Base-by-base conservation (phyloP, 2,113 vertebrate genomes). In the Microcebus ravelobensis region DNA sequence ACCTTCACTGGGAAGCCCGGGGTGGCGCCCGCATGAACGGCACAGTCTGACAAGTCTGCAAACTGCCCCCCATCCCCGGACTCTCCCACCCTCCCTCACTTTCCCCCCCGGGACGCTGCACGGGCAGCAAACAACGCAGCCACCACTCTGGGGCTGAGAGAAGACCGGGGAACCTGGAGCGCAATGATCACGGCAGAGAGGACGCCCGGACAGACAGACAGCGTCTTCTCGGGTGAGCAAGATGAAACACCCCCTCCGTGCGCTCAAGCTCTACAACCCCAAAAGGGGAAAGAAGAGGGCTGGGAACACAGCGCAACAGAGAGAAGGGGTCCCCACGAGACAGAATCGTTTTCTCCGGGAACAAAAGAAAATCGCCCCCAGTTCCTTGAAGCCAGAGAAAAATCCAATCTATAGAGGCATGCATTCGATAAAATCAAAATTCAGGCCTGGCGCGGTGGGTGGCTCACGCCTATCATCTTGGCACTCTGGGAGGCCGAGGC, bases 391-490 rank as follows among this genome's bases (percentile, higher is more conserved):
- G 39, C 45, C 13, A 83, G 71, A 79, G 55, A 67, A 57, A 76
- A 70, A 20, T 52, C 10, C 63, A 84, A 94, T 20, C 39, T 4
- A 39, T 39, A 85, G n/a, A 92, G 83, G 65, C 9, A 39, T 59
- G 65, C 80, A 74, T 52, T 70, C 65, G 29, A 15, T 59, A 57
- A 81, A 90, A 71, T 90, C 63, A 61, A 96, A 90, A 83, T 77
- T 77, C 76, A 50, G 87, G 42, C 48, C 48, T 2, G 48, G 48
- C 12, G 11, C 39, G 39, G 39, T 39, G 9, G 48, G 48, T 50
- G 48, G 48, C 10, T 50, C 48, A 50, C 2, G 12, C 48, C 48
- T 12, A 12, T 50, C 11, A 50, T 12, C 48, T 9, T 9, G 10
- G 48, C 48, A 12, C 48, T 50, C 48, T 50, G 48, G 48, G 48